Conservation (phyloP, 2,888 invertebrate species). For the Syrphus vitripennis region DNA sequence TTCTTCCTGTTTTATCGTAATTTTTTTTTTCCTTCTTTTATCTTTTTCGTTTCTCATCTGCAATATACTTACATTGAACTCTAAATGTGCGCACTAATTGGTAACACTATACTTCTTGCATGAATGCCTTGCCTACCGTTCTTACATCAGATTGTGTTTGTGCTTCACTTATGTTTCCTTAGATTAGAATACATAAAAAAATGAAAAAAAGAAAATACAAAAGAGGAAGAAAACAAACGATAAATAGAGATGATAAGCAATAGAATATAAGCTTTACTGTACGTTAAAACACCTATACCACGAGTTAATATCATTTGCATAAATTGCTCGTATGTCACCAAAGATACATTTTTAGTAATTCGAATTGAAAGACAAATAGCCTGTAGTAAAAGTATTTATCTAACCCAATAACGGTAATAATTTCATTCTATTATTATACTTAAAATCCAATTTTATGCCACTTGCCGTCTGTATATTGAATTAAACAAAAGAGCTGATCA, state of each 20-base stretch:
- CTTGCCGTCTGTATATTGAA: not conserved
- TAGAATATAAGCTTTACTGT: constrained; percentile 17
- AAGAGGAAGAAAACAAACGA: constrained; percentile 8
- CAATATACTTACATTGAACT: constrained; percentile 57
- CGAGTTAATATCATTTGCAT: constrained; percentile 50
- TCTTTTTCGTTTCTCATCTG: constrained; percentile 7
- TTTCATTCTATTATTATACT: constrained; percentile 3
- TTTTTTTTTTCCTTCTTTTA: not conserved
- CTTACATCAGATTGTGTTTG: constrained; percentile 55
- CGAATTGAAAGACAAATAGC: constrained; percentile 20
- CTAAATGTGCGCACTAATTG: constrained; percentile 66
- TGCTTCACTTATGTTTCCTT: constrained; percentile 31
- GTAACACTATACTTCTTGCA: constrained; percentile 62
- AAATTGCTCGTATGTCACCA: constrained; percentile 61
- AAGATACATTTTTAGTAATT: constrained; percentile 46
- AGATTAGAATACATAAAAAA: constrained; percentile 9
- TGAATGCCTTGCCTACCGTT: constrained; percentile 62
- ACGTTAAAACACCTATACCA: not conserved
- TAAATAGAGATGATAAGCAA: constrained; percentile 22
- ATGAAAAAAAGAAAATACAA: not conserved
- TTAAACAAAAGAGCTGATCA: constrained; percentile 48
- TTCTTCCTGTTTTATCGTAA: not conserved
- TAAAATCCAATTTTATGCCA: not conserved
- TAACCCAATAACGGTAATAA: constrained; percentile 47
- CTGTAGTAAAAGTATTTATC: constrained; percentile 8